These are phyloP conservation scores for Ciconia nigra DNA, from an alignment of 2,797 vertebrate genomes.

Conservation along the genomic window DNA sequence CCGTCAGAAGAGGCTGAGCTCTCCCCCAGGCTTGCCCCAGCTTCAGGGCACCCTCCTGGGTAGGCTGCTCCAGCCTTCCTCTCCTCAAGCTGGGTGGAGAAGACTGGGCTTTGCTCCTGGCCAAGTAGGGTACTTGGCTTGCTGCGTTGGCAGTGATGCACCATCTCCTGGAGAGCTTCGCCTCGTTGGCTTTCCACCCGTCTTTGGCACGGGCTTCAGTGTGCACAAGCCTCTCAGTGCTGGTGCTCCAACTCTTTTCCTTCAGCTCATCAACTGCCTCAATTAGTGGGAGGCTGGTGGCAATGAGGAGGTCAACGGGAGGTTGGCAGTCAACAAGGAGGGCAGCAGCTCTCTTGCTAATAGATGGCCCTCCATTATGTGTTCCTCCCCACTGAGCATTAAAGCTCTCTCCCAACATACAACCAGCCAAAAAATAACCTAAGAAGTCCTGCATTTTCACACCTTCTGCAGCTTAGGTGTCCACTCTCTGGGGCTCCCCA, in stretches of 20 bases:
- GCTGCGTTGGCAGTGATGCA: not conserved
- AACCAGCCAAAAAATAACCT: not conserved
- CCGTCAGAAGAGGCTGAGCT: not conserved
- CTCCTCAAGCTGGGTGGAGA: not conserved
- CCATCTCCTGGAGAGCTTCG: not conserved
- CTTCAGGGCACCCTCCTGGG: not conserved
- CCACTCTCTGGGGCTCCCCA: not conserved
- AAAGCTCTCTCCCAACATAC: not conserved
- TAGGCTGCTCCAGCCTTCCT: not conserved
- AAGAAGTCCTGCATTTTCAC: not conserved
- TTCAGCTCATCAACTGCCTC: not conserved
- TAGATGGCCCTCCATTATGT: not conserved
- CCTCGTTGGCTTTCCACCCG: not conserved
- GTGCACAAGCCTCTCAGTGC: not conserved
- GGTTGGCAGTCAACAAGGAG: not conserved
- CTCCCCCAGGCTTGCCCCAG: not conserved
- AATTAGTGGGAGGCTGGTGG: not conserved
- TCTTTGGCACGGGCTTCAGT: fast-evolving
- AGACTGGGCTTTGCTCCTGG: not conserved
- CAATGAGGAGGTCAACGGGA: not conserved
- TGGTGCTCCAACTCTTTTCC: not conserved
- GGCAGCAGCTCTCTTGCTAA: not conserved
- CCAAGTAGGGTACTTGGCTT: slow-evolving; percentile 2
- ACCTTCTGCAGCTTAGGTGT: not conserved
- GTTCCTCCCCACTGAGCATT: not conserved